Percentiles rank a stretch among this genome's conserved stretches.
phyloP scores from a whole-genome alignment of 2,797 vertebrate genomes.

The Oceanodroma leucorhoa region DNA sequence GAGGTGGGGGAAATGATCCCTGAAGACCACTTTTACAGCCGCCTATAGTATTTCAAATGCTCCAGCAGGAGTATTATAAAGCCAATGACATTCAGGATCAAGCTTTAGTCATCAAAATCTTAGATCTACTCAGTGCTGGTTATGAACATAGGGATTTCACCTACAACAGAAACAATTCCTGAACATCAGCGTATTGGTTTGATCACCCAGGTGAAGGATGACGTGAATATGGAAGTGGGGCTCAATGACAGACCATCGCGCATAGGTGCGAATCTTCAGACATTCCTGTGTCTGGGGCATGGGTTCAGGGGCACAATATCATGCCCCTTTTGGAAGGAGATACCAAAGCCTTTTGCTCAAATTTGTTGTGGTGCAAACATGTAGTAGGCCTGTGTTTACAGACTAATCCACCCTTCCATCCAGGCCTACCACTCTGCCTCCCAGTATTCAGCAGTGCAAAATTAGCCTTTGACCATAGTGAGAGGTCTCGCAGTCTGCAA shows the following conservation, averaged over 20 bases:
- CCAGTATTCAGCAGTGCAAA: background rate
- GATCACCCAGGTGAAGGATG: background rate
- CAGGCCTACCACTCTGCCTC: background rate
- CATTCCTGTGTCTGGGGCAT: rapidly evolving
- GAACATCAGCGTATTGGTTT: background rate
- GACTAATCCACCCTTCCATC: background rate
- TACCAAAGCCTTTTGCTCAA: rapidly evolving
- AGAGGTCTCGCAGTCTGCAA: background rate
- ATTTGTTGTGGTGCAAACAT: background rate
- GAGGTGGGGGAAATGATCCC: rapidly evolving
- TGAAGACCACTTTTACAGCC: background rate
- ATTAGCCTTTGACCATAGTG: background rate
- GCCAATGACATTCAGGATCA: background rate
- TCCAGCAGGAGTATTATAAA: background rate
- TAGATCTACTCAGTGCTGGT: background rate
- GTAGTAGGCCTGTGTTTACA: background rate
- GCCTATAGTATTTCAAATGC: background rate
- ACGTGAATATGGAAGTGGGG: rapidly evolving
- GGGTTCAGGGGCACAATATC: rapidly evolving
- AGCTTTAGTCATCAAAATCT: background rate
- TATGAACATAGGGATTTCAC: background rate
- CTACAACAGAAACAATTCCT: background rate
- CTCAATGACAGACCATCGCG: background rate
- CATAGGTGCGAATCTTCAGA: rapidly evolving
- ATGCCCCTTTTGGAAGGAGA: rapidly evolving